Evolutionary conservation across 2,888 invertebrate genomes (phyloP).

Genomic region (Clusia tigrina): DNA sequence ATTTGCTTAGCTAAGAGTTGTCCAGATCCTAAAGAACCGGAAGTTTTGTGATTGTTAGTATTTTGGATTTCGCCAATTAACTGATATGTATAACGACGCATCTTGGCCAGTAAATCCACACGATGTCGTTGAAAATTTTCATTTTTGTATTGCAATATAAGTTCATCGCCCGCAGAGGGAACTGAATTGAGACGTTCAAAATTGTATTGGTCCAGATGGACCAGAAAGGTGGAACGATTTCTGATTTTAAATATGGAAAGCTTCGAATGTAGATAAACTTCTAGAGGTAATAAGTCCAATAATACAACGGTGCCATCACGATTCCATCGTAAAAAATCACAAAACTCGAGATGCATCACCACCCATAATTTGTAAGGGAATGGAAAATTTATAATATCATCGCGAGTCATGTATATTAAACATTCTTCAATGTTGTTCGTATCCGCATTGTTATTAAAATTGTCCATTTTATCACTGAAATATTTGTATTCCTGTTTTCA

Average conservation of each 20-base stretch:
- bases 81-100: conserved; percentile 35
- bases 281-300: conserved; percentile 38
- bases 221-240: conserved; percentile 42
- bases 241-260: conserved; percentile 46
- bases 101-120: conserved; percentile 42
- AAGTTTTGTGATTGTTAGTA: no score
- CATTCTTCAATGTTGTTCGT: no score
- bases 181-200: conserved; percentile 39
- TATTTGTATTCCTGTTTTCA: no score
- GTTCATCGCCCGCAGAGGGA: conserved; percentile 40
- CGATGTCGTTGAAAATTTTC: conserved; percentile 45
- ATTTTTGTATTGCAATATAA: conserved; percentile 42
- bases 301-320: conserved; percentile 45
- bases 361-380: conserved; percentile 48
- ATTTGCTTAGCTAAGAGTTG: neutral
- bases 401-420: conserved; percentile 36
- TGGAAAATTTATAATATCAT: conserved; percentile 45
- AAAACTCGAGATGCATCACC: conserved; percentile 40
- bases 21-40: neutral
- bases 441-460: no score
- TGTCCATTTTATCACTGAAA: no score
- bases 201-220: conserved; percentile 39
- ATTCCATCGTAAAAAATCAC: conserved; percentile 46
- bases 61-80: conserved; percentile 10
- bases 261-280: conserved; percentile 42